Base-by-base conservation (phyloP, 2,113 vertebrate species). In the Aramus guarauna region DNA sequence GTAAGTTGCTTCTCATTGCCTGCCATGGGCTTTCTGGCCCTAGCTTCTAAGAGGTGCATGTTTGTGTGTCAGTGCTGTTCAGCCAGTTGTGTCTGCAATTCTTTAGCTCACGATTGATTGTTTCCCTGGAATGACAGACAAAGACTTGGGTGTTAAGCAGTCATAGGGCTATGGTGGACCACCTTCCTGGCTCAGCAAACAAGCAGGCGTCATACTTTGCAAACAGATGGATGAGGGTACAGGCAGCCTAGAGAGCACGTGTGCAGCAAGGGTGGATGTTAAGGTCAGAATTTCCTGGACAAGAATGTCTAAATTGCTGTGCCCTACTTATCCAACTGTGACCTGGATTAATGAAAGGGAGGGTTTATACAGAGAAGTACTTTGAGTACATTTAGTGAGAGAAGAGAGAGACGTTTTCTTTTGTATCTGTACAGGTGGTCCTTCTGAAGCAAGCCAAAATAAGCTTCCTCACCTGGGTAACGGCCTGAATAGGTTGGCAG, bases 381-480 rank as follows among this genome's bases (percentile, higher is more conserved):
- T 93, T 92, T 29, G 69, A 69, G 69, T 79, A 48, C 78, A 85
- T 69, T 91, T 73, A 92, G 62, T 88, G 39, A 26, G 26, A 75
- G 93, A 91, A 66, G 71, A 63, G 71, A 66, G 83, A 86, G 87
- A 92, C 78, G 74, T 77, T 95, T 95, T 94, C 96, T 95, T 96
- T 97, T 96, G 71, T 97, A 4, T 94, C 79, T 79, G 83, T 85
- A 91, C 91, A 95, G 94, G 95, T 95, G 86, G 95, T 79, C 80
- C 91, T 82, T 97, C 95, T 96, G 91, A 94, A 87, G 88, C 55
- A 47, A 86, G 84, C 79, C 88, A 93, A 92, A 97, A 89, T 91
- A 92, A 96, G 81, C 91, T 91, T 94, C 82, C 67, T 94, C 94
- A 96, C 95, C 95, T 97, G 97, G 92, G 92, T 48, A 94, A 95